Conservation (phyloP, 2,888 invertebrate genomes). For the Gryllus longicercus region DNA sequence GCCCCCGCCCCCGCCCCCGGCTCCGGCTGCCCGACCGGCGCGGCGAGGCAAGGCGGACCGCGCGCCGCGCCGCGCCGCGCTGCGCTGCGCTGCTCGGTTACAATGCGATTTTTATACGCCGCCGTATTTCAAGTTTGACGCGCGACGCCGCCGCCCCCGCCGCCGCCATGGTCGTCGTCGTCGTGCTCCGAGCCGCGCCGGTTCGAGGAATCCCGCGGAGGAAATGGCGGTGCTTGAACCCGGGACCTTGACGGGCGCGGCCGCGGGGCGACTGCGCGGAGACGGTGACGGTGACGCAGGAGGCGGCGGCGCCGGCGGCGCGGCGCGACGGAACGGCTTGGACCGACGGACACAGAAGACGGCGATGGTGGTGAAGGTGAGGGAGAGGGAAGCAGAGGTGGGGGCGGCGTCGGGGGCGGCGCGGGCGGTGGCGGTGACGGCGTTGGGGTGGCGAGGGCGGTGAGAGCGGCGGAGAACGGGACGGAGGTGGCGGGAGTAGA, state of each 20-base stretch:
- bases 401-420: background rate
- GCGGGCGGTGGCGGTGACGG: background rate
- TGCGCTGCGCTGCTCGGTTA: background rate
- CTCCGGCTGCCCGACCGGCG: background rate
- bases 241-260: too few species aligned
- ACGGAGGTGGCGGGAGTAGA: too few species aligned
- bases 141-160: background rate
- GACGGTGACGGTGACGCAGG: too few species aligned
- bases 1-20: background rate
- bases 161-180: background rate
- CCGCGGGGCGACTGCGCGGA: too few species aligned
- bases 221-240: too few species aligned
- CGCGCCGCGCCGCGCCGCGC: background rate
- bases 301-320: too few species aligned
- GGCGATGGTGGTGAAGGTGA: too few species aligned
- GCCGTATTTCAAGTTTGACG: background rate
- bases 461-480: background rate
- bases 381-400: too few species aligned
- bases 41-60: background rate
- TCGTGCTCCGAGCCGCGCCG: too few species aligned
- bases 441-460: background rate
- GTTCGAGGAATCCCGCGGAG: too few species aligned
- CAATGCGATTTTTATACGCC: constrained; percentile 8
- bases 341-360: too few species aligned
- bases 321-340: too few species aligned